phyloP scores from a whole-genome alignment of 2,797 vertebrate species.

The Gadopsis bispinosus region DNA sequence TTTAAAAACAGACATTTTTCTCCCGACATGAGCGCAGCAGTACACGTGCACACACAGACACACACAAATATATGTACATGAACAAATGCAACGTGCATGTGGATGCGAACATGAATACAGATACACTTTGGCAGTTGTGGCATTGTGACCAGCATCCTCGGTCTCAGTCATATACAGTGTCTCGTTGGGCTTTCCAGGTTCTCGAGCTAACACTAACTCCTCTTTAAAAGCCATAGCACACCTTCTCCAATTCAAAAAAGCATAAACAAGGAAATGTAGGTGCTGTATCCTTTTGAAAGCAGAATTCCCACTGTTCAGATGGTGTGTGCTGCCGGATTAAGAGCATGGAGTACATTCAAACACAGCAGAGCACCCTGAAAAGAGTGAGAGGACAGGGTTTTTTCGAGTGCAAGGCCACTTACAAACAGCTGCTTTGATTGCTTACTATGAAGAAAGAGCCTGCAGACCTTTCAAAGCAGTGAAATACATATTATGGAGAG shows the following conservation, averaged over 20 bases:
- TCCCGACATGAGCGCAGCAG: neutral
- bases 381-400: neutral
- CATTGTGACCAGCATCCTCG: neutral
- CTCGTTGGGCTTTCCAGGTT: conserved; percentile 4
- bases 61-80: neutral
- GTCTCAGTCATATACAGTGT: neutral
- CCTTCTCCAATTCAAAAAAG: conserved; percentile 1
- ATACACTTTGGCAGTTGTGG: conserved; percentile 1
- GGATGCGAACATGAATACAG: conserved; percentile 1
- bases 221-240: neutral
- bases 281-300: neutral
- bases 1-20: conserved; percentile 27
- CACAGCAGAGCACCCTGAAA: conserved; percentile 6
- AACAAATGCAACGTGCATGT: neutral
- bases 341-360: conserved; percentile 30
- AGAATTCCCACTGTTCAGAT: neutral
- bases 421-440: conserved; percentile 45
- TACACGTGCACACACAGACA: neutral
- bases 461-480: conserved; percentile 2
- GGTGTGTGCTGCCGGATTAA: conserved; percentile 9
- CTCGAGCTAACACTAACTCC: neutral
- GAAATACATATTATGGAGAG: conserved; percentile 1
- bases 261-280: neutral
- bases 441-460: conserved; percentile 12
- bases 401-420: conserved; percentile 36